Evolutionary conservation across 2,888 invertebrate species (phyloP).

Genomic region (Loripinus fragilis): DNA sequence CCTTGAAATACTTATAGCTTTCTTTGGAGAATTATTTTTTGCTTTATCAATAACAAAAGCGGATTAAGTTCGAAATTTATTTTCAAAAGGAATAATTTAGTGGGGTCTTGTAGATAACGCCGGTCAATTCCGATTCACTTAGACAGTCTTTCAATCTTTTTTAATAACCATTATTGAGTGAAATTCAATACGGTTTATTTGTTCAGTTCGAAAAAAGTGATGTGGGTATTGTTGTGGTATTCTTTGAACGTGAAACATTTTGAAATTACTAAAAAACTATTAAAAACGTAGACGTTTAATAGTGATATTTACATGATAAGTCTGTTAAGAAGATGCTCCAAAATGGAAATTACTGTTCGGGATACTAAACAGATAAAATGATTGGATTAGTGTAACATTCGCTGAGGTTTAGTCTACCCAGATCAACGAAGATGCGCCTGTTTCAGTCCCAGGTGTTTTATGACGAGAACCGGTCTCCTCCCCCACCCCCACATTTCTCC

Average conservation of each 20-base stretch:
- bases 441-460: constrained; percentile 64
- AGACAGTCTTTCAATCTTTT: not conserved
- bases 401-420: too few relatives aligned
- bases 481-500: constrained; percentile 67
- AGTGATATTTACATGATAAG: too few relatives aligned
- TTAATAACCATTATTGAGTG: not conserved
- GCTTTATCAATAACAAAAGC: not conserved
- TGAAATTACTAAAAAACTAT: too few relatives aligned
- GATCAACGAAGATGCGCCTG: constrained; percentile 59
- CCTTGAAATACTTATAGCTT: not conserved
- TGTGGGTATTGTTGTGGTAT: too few relatives aligned
- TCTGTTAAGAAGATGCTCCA: too few relatives aligned
- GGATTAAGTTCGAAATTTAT: constrained; percentile 1
- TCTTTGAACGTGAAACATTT: too few relatives aligned
- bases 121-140: too few relatives aligned
- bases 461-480: constrained; percentile 61
- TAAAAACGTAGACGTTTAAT: too few relatives aligned
- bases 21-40: constrained; percentile 3
- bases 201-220: too few relatives aligned
- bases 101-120: not conserved
- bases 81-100: constrained; percentile 8
- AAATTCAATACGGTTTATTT: not conserved
- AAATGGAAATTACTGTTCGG: too few relatives aligned
- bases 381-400: too few relatives aligned
- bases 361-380: too few relatives aligned